These are phyloP conservation scores for Drosophila lacteicornis DNA, from an alignment of 1,140 invertebrate genomes.

Conservation along the genomic window DNA sequence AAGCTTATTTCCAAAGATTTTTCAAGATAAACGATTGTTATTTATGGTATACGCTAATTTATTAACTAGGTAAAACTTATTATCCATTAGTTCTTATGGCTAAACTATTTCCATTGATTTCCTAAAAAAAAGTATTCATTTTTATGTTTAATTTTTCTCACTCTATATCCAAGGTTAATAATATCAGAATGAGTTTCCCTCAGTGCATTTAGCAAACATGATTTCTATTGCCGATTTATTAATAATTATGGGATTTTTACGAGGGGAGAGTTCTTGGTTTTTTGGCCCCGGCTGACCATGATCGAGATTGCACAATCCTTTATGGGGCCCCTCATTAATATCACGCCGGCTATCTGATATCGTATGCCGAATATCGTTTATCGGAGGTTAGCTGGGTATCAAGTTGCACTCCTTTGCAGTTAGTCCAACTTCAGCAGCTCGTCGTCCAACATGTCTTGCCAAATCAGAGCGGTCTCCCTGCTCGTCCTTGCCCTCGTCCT, in stretches of 20 bases:
- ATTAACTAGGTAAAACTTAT: no score
- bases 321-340: constrained; percentile 65
- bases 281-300: constrained; percentile 33
- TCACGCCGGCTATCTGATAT: constrained; percentile 47
- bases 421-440: constrained; percentile 57
- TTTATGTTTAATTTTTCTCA: no score
- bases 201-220: constrained; percentile 8
- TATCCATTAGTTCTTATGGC: no score
- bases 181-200: neutral
- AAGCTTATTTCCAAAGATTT: no score
- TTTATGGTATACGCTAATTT: neutral
- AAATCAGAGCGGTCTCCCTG: constrained; percentile 26
- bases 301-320: constrained; percentile 48
- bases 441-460: constrained; percentile 57
- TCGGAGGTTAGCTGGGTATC: constrained; percentile 36
- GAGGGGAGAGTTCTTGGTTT: constrained; percentile 32
- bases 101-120: no score
- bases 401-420: constrained; percentile 21
- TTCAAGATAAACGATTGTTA: no score
- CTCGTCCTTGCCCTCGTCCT: constrained; percentile 29
- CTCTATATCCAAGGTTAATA: no score
- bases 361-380: constrained; percentile 37
- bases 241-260: constrained; percentile 65
- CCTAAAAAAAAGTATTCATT: no score
- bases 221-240: constrained; percentile 47